Conservation (phyloP, 2,113 vertebrate genomes). For the Peromyscus polionotus region DNA sequence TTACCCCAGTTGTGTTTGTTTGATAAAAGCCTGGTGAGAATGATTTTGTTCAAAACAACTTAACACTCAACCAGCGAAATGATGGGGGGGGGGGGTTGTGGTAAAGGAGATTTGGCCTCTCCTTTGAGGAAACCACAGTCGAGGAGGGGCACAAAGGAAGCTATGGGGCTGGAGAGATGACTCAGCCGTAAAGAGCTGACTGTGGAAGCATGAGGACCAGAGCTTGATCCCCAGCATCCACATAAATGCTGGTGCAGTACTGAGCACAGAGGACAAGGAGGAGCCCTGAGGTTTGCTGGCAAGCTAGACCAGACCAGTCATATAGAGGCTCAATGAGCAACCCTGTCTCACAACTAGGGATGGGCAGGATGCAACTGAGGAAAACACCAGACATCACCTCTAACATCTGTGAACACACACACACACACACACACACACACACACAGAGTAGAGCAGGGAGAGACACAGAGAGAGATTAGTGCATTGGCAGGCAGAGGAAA, state of each 20-base stretch:
- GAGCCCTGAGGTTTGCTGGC: not conserved
- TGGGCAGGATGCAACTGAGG: not conserved
- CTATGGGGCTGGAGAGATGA: not conserved
- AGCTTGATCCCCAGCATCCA: not conserved
- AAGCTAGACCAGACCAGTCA: no score
- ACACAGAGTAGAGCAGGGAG: not conserved
- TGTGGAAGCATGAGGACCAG: accelerated
- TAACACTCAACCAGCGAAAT: not conserved
- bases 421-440: not conserved
- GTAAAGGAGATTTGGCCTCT: not conserved
- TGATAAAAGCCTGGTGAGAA: not conserved
- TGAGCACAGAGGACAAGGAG: not conserved
- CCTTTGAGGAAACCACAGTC: not conserved
- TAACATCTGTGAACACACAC: not conserved
- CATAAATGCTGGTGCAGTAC: not conserved
- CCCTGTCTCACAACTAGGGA: not conserved
- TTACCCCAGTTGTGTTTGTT: not conserved
- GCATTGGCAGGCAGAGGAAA: not conserved
- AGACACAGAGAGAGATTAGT: not conserved
- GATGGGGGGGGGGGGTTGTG: not conserved
- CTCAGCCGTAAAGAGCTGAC: no score
- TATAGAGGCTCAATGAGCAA: not conserved
- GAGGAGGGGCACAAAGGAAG: not conserved
- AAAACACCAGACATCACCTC: not conserved
- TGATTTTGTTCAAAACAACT: constrained; percentile 2